Conservation (phyloP, 2,113 vertebrate species). For the Triplophysa rosa region DNA sequence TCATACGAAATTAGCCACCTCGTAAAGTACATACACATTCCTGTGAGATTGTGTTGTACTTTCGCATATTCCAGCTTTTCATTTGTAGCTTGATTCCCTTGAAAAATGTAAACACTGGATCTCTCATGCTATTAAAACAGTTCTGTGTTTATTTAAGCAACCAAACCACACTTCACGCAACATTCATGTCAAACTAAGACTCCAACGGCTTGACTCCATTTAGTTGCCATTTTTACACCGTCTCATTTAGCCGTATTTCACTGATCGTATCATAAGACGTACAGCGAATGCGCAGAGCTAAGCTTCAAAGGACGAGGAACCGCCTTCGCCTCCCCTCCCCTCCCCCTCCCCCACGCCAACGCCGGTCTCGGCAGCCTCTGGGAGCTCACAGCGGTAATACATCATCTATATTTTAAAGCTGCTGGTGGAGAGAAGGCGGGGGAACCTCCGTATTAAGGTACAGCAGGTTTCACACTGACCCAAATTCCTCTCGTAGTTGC, state of each 20-base stretch:
- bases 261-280: not conserved
- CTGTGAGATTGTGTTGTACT: too few relatives aligned
- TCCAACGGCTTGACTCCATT: conserved; percentile 16
- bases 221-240: conserved; percentile 15
- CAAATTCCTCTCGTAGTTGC: conserved; percentile 55
- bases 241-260: conserved; percentile 19
- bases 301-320: conserved; percentile 20
- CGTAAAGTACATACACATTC: too few relatives aligned
- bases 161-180: conserved; percentile 8
- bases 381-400: conserved; percentile 54
- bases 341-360: conserved; percentile 43
- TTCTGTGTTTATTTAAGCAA: not conserved
- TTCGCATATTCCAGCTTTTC: not conserved
- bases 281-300: conserved; percentile 28
- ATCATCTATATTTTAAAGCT: conserved; percentile 63
- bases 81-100: not conserved
- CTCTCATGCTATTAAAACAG: too few relatives aligned
- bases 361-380: conserved; percentile 45
- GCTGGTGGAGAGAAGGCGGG: conserved; percentile 48
- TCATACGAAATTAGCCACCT: too few relatives aligned
- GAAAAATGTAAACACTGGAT: too few relatives aligned
- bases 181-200: not conserved
- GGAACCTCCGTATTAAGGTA: conserved; percentile 58
- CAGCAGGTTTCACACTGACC: conserved; percentile 53
- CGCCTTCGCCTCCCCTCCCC: conserved; percentile 24